Percentiles rank a stretch among this genome's conserved stretches.
phyloP scores from a whole-genome alignment of 1,140 invertebrate species.

The Plectrocnemia conspersa region DNA sequence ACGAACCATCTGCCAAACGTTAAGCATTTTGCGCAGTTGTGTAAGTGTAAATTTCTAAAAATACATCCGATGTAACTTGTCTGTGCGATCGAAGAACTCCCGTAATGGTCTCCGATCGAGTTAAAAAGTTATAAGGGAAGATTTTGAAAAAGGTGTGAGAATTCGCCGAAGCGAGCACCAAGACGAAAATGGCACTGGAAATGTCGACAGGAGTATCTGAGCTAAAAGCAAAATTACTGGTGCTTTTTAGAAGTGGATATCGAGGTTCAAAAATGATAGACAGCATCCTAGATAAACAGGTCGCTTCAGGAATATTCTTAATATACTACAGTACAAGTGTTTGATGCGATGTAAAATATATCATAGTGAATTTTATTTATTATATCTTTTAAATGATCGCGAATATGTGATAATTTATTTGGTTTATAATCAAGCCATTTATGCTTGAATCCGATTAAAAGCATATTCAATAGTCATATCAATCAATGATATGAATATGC shows the following conservation, averaged over 20 bases:
- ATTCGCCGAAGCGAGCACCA: not conserved
- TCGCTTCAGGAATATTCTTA: not conserved
- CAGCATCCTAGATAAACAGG: not conserved
- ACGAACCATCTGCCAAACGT: too few relatives aligned
- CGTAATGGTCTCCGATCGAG: conserved; percentile 15
- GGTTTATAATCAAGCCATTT: too few relatives aligned
- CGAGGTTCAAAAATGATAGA: not conserved
- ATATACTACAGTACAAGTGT: too few relatives aligned
- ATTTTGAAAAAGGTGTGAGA: not conserved
- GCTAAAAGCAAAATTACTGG: conserved; percentile 21
- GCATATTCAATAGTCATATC: not conserved
- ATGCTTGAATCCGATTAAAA: too few relatives aligned
- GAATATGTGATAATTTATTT: too few relatives aligned
- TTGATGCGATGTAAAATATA: too few relatives aligned
- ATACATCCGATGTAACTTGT: not conserved
- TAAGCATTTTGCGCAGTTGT: too few relatives aligned
- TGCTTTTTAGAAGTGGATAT: conserved; percentile 6
- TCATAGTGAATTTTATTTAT: too few relatives aligned
- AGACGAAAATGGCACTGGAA: conserved; percentile 13
- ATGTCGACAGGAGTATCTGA: conserved; percentile 4
- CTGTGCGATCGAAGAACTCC: not conserved
- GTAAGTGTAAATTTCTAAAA: not conserved
- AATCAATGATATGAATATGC: not conserved
- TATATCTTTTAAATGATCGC: too few relatives aligned
- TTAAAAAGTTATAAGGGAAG: conserved; percentile 18